Conservation (phyloP, 2,888 invertebrate species). For the Rotaria macrura region DNA sequence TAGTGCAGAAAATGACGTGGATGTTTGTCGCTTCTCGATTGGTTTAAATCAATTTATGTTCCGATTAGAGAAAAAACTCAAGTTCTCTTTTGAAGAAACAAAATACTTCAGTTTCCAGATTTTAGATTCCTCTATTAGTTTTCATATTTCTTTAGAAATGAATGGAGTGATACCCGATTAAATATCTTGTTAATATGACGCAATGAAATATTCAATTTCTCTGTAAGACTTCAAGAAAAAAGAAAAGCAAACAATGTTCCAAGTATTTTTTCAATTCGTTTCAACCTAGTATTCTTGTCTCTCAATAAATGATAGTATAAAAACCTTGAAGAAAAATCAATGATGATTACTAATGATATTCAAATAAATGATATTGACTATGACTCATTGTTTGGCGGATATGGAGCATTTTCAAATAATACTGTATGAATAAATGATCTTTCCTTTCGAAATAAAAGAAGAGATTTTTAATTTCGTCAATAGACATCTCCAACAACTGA, state of each 20-base stretch:
- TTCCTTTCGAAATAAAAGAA: background rate
- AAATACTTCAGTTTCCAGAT: background rate
- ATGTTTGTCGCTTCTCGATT: background rate
- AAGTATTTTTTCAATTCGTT: background rate
- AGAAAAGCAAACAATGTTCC: background rate
- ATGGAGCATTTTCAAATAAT: background rate
- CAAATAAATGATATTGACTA: background rate
- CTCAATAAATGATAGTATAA: background rate
- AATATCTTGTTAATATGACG: background rate
- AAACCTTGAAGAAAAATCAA: background rate
- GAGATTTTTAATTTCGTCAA: background rate
- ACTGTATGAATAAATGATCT: background rate
- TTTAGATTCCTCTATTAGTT: background rate
- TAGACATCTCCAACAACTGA: constrained; percentile 6
- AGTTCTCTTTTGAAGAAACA: background rate
- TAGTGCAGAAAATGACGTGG: background rate
- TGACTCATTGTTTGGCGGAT: background rate
- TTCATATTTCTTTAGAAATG: background rate
- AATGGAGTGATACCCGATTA: background rate
- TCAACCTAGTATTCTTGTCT: background rate
- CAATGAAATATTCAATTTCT: background rate
- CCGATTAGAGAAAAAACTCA: background rate
- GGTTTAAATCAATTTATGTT: background rate
- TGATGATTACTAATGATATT: background rate
- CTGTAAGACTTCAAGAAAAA: background rate